Base-by-base conservation (phyloP, 2,888 invertebrate genomes). In the Phymatocera aterrima region DNA sequence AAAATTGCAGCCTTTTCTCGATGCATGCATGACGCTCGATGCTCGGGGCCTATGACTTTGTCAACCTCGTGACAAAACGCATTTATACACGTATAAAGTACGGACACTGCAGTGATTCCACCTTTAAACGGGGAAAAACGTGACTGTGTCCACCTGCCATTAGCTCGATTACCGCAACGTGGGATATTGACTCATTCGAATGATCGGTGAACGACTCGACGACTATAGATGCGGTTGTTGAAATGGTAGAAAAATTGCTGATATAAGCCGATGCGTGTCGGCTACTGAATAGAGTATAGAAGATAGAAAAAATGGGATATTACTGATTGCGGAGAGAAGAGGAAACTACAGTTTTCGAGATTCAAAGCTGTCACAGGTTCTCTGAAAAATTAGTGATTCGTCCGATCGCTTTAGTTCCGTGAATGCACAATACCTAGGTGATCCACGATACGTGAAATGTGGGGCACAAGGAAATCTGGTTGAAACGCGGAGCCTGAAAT, bases 81-180 rank as follows among this genome's bases (percentile, higher is more conserved):
- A 2, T 68, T 10, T 37, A n/a, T 51, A 1, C 28, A 21, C 28
- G 24, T 18, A 24, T 18, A 6, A 21, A n/a, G 1, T 3, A 21
- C 15, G n/a, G 10, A 43, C n/a, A 46, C 46, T 4, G n/a, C 48
- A 21, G 34, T 31, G 10, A 21, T 34, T 51, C 68, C 3, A 34
- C n/a, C n/a, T 61, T 10, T 57, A 60, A 3, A n/a, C 24, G 46
- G 12, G 37, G 37, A 18, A 43, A 68, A 43, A 68, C 68, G 68
- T 68, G 68, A 68, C 68, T 28, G 68, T n/a, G n/a, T 68, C 43
- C 43, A 46, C 68, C 68, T 68, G 68, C 21, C 28, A 40, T 43
- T 43, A 68, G 12, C 21, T 51, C 31, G 3, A 18, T 72, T 51
- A 51, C 72, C 18, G 34, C 72, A 72, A 72, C 31, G 4, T n/a